phyloP scores from a whole-genome alignment of 2,888 invertebrate genomes.

The Ellobium chinense region DNA sequence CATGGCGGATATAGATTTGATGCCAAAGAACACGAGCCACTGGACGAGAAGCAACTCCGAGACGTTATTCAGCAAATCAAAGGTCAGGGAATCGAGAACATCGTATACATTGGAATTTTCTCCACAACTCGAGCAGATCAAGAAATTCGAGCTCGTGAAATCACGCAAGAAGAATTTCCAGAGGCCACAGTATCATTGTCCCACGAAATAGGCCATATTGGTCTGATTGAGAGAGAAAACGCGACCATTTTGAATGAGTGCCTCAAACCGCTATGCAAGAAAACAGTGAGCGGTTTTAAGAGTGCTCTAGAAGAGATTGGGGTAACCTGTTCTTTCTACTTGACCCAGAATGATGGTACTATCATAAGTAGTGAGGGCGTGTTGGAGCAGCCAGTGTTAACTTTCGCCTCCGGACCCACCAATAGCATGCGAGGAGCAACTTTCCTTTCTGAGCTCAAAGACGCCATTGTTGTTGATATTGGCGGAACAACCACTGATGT shows the following conservation, averaged over 20 bases:
- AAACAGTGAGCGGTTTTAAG: slow-evolving; percentile 66
- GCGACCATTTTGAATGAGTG: slow-evolving; percentile 75
- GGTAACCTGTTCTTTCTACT: slow-evolving; percentile 68
- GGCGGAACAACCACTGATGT: slow-evolving; percentile 76
- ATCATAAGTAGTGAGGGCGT: slow-evolving; percentile 69
- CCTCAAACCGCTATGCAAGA: slow-evolving; percentile 67
- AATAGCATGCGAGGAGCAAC: slow-evolving; percentile 78
- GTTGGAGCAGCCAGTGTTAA: slow-evolving; percentile 65
- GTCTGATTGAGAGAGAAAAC: slow-evolving; percentile 75
- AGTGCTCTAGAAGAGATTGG: slow-evolving; percentile 61
- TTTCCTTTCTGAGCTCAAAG: slow-evolving; percentile 63
- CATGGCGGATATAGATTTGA: slow-evolving; percentile 73
- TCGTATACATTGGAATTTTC: slow-evolving; percentile 73
- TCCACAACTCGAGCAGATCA: slow-evolving; percentile 68
- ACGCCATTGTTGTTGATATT: slow-evolving; percentile 75
- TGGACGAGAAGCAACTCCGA: slow-evolving; percentile 64
- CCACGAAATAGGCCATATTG: slow-evolving; percentile 70
- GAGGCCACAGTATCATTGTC: slow-evolving; percentile 69
- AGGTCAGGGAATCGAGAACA: slow-evolving; percentile 56
- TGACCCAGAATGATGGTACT: slow-evolving; percentile 77
- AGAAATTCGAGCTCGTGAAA: slow-evolving; percentile 56
- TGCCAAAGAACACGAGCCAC: slow-evolving; percentile 61
- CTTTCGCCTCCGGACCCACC: slow-evolving; percentile 76
- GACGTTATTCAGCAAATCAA: slow-evolving; percentile 53
- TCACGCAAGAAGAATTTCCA: slow-evolving; percentile 59